Evolutionary conservation across 2,113 vertebrate species (phyloP), one percentile per base, ranked within the genome.

Genomic region (Tylochromis polylepis): DNA sequence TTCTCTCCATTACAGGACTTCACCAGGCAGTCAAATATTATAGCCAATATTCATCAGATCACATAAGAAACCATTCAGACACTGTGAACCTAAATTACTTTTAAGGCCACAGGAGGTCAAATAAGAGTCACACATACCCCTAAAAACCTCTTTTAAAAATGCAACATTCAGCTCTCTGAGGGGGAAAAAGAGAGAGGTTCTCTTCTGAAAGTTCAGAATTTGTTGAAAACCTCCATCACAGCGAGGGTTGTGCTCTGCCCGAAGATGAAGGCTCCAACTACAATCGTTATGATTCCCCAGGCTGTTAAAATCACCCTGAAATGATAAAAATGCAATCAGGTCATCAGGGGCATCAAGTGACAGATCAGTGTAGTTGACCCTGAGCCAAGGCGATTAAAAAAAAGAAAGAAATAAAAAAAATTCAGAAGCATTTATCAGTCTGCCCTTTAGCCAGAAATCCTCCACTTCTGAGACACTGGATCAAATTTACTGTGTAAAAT

Each of bases 181-280:
- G 16, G n/a, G 24, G 43, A 31, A 53, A 16, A 49, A 75, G 15
- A 12, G 10, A 10, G 70, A 29, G 16, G 11, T 75, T 7, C 18
- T 75, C 43, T 49, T 31, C 3, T 11, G 24, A 36, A 16, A 34
- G 24, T 38, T 95, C 75, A 97, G 38, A 95, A 91, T 84, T 95
- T 94, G 15, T 92, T 78, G 24, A 95, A 12, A 55, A 98, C 90
- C 84, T 97, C 97, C 95, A 98, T 92, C 89, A 97, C 8, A 0
- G 98, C 97, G 0, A 95, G 95, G 20, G 96, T 96, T 1, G 97
- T 97, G 56, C 97, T 98, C 91, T 99, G 98, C 75, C 98, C 98
- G 0, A 98, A 98, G 90, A 98, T 96, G 59, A 98, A 99, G 81
- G 96, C 86, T 16, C 98, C 98, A 0, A 97, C 91, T 2, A 98